Evolutionary conservation across 2,797 vertebrate species (phyloP).

Genomic region (Borostomias antarcticus): DNA sequence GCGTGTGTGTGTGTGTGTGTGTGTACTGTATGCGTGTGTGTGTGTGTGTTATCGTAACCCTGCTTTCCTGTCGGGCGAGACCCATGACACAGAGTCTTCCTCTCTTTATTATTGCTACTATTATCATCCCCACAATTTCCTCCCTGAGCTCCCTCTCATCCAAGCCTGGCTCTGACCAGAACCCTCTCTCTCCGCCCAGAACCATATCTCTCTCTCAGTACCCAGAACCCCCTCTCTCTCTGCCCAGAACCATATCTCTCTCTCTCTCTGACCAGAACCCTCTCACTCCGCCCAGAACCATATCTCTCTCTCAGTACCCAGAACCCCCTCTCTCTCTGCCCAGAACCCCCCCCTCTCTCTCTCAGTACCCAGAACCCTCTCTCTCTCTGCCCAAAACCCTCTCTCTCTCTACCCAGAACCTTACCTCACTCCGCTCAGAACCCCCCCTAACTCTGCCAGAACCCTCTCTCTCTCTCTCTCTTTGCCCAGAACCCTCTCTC

Average conservation of each 20-base stretch:
- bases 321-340: conserved; percentile 8
- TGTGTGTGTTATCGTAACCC: neutral
- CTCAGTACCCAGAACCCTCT: neutral
- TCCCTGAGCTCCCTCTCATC: neutral
- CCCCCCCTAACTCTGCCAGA: too few relatives aligned
- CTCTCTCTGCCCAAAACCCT: neutral
- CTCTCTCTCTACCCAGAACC: neutral
- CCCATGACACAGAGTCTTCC: neutral
- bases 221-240: too few relatives aligned
- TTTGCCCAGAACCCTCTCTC: neutral
- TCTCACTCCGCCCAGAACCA: too few relatives aligned
- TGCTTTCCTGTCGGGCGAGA: neutral
- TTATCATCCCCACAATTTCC: neutral
- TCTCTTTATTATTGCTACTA: neutral
- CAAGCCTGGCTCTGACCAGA: neutral
- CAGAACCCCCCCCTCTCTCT: neutral
- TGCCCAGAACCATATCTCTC: too few relatives aligned
- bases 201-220: too few relatives aligned
- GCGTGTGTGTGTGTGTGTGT: neutral
- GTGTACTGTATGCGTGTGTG: conserved; percentile 8
- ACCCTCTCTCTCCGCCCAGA: neutral
- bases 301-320: too few relatives aligned
- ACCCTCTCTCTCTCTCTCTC: conserved; percentile 4
- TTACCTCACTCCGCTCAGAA: neutral
- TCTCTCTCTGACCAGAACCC: too few relatives aligned